phyloP scores from a whole-genome alignment of 2,113 vertebrate genomes.

The Noturus placidus region DNA sequence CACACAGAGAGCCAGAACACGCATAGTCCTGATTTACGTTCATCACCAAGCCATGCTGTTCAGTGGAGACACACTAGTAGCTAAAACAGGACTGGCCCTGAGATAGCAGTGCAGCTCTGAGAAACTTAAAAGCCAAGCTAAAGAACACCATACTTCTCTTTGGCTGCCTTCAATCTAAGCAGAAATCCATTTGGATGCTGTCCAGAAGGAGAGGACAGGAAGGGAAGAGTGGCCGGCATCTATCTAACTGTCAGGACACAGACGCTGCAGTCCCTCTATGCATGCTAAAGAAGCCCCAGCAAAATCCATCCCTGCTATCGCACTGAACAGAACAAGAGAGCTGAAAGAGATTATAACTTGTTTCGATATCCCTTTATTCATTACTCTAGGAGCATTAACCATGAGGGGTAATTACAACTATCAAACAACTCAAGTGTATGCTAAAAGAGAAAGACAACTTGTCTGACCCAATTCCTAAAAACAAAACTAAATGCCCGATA shows the following conservation, averaged over 20 bases:
- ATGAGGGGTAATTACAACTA: not conserved
- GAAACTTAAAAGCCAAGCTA: not conserved
- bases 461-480: not conserved
- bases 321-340: not conserved
- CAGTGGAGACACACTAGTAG: not conserved
- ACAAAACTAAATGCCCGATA: not conserved
- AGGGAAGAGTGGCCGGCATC: slow-evolving; percentile 28
- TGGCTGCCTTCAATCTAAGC: slow-evolving; percentile 1
- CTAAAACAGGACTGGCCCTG: not conserved
- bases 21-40: not conserved
- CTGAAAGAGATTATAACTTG: not conserved
- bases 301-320: slow-evolving; percentile 5
- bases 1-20: no score
- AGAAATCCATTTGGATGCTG: slow-evolving; percentile 46
- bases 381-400: not conserved
- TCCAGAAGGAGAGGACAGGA: slow-evolving; percentile 34
- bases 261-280: not conserved
- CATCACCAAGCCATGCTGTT: not conserved
- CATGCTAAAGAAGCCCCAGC: not conserved
- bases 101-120: not conserved
- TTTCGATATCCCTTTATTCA: not conserved
- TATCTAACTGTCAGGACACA: slow-evolving; percentile 50
- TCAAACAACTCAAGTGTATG: not conserved
- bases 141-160: not conserved
- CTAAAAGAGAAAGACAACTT: not conserved